A percentile compares a stretch with the other conserved stretches of the same genome.
Conservation (phyloP, 2,797 vertebrate species). For the Malurus splendens region DNA sequence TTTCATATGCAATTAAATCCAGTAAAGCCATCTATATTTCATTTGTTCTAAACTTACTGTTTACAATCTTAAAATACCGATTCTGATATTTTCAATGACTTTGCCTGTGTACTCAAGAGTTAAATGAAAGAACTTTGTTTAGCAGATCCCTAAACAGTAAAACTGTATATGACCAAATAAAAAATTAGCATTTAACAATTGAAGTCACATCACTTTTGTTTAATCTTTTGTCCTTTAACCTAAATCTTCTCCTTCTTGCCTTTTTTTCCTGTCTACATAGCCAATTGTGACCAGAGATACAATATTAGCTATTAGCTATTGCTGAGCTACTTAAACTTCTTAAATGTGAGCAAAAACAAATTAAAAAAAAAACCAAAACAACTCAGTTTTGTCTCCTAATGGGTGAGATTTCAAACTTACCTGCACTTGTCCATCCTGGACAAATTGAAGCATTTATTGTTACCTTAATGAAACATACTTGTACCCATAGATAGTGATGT, state of each 20-base stretch:
- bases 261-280: background rate
- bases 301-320: background rate
- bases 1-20: conserved; percentile 47
- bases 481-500: background rate
- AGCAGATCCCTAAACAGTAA: background rate
- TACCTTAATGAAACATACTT: background rate
- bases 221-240: background rate
- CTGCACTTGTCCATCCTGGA: background rate
- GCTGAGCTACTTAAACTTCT: background rate
- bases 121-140: background rate
- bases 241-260: background rate
- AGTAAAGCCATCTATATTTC: conserved; percentile 16
- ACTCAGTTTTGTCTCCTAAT: background rate
- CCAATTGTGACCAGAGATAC: background rate
- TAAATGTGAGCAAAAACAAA: background rate
- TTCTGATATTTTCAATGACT: conserved; percentile 5
- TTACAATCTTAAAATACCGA: background rate
- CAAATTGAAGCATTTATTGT: background rate
- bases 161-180: background rate
- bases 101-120: background rate
- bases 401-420: background rate
- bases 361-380: background rate
- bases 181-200: background rate
- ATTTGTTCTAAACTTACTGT: conserved; percentile 14
- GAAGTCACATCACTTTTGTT: background rate